Conservation (phyloP, 1,140 invertebrate genomes). For the Aradophagus sp. region DNA sequence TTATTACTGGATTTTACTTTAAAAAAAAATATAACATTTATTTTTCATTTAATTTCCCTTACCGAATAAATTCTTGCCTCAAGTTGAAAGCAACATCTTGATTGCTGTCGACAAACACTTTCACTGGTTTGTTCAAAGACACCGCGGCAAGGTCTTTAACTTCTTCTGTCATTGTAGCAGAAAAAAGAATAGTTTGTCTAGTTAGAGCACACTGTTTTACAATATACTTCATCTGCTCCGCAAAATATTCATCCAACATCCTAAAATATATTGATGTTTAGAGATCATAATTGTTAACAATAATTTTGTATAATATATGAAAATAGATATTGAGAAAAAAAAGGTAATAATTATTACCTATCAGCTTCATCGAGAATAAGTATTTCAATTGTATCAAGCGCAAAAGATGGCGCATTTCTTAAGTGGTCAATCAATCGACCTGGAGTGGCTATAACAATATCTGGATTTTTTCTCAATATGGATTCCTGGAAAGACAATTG, state of each 20-base stretch:
- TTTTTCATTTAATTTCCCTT: conserved; percentile 29
- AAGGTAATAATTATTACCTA: conserved; percentile 77
- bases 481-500: conserved; percentile 83
- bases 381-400: conserved; percentile 92
- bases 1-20: not conserved
- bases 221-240: conserved; percentile 98
- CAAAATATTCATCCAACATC: conserved; percentile 99
- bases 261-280: too few relatives aligned
- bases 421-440: conserved; percentile 98
- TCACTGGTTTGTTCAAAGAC: conserved; percentile 92
- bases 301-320: too few relatives aligned
- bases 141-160: conserved; percentile 95
- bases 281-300: too few relatives aligned
- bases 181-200: conserved; percentile 98
- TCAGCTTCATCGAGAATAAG: conserved; percentile 97
- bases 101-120: conserved; percentile 96
- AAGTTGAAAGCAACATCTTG: conserved; percentile 96
- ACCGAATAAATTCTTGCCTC: conserved; percentile 96
- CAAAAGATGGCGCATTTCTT: conserved; percentile 95
- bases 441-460: conserved; percentile 98
- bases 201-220: conserved; percentile 90
- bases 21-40: conserved; percentile 4
- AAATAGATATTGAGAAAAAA: too few relatives aligned
- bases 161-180: conserved; percentile 98
- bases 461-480: conserved; percentile 90